Evolutionary conservation across 1,140 invertebrate species (phyloP).

Genomic region (Lasioglossum baleicum): DNA sequence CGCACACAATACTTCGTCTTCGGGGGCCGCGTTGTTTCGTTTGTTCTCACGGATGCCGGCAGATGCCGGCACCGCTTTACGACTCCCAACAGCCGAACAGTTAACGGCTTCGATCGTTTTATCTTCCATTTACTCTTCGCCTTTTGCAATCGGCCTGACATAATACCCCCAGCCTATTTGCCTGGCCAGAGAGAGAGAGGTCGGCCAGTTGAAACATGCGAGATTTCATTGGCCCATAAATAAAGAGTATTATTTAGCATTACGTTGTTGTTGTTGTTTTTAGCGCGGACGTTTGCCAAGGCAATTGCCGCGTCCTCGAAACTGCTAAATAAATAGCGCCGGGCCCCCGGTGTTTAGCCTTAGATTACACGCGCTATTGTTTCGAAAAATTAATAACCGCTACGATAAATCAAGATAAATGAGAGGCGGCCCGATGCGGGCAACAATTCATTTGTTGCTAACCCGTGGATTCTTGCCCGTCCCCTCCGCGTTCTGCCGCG

Average conservation of each 20-base stretch:
- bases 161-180: constrained; percentile 36
- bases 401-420: constrained; percentile 10
- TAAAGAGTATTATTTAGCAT: constrained; percentile 40
- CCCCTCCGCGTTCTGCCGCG: too few relatives aligned
- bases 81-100: constrained; percentile 68
- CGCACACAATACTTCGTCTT: constrained; percentile 64
- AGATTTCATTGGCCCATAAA: constrained; percentile 26
- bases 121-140: constrained; percentile 56
- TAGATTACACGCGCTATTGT: constrained; percentile 27
- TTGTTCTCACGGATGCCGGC: constrained; percentile 69
- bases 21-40: constrained; percentile 64
- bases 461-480: neutral
- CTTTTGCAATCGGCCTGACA: constrained; percentile 24
- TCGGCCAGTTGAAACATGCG: constrained; percentile 22
- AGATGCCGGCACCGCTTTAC: constrained; percentile 77
- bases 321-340: constrained; percentile 29
- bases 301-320: constrained; percentile 17
- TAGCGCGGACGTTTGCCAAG: constrained; percentile 16
- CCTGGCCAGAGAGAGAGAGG: neutral
- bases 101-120: constrained; percentile 70
- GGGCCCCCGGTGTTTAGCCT: constrained; percentile 23
- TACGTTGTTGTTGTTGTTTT: constrained; percentile 33
- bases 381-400: constrained; percentile 34
- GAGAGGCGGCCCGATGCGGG: neutral
- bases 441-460: constrained; percentile 16